Evolutionary conservation across 2,797 vertebrate genomes (phyloP), one percentile per base, ranked within the genome.

Genomic region (Hemibagrus guttatus): DNA sequence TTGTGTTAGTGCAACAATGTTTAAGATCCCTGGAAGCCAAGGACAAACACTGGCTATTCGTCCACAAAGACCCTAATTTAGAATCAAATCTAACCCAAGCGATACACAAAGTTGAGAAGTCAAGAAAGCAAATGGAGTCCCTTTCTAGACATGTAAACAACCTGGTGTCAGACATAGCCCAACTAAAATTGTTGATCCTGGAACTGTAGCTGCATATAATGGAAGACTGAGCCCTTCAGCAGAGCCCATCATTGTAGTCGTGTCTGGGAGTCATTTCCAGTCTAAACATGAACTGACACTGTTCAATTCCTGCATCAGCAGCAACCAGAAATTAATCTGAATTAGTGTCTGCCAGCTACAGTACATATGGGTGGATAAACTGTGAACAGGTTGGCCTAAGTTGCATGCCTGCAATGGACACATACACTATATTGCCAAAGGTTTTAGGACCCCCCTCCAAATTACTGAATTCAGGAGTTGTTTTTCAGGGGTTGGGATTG

Each of bases 61-160:
- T 74, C 71, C 6, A 74, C 42, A 74, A 74, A 26, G 12, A 74
- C 26, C 5, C 5, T 74, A 13, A 52, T 52, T 74, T 49, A 6
- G 13, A 54, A 17, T 76, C 13, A 76, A 76, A 54, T 28, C n/a
- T 31, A 76, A 76, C n/a, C 2, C 74, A 76, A 54, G n/a, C 54
- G 1, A 54, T 76, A n/a, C 74, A 72, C 39, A 46, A 71, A 72
- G 35, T 46, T 26, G 4, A 72, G 23, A 74, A 46, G 19, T 26
- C 4, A 74, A 46, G 21, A 74, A 46, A n/a, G 21, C 71, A 74
- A 74, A 74, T n/a, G 23, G 21, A 72, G 21, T 46, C 11, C 21
- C n/a, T 56, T 54, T 56, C 74, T 31, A 76, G 16, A 11, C n/a
- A 76, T 56, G 74, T 52, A 28, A 76, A 54, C 74, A 76, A 76